Conservation (phyloP, 2,113 vertebrate species). For the Tricholaema leucomelas region DNA sequence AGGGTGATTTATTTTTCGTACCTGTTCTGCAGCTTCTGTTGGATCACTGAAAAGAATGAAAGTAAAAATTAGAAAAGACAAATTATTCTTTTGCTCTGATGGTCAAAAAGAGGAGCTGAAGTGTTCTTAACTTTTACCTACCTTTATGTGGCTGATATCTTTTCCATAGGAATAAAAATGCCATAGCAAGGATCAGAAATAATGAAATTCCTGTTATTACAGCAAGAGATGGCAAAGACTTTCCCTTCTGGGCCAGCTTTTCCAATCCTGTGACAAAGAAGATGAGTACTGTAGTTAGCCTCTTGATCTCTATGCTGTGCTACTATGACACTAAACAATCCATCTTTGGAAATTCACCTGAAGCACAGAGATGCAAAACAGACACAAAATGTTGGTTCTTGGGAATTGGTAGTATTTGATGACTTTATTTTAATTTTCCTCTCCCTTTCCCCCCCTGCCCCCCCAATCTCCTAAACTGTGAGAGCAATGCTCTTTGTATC, state of each 20-base stretch:
- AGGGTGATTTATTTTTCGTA: conserved; percentile 53
- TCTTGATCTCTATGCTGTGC: neutral
- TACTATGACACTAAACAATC: neutral
- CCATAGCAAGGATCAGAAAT: conserved; percentile 77
- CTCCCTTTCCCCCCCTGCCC: too few species aligned
- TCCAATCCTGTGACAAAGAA: conserved; percentile 74
- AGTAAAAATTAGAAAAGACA: neutral
- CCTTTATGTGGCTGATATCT: conserved; percentile 77
- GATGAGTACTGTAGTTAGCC: neutral
- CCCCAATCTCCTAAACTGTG: neutral
- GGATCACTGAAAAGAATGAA: conserved; percentile 71
- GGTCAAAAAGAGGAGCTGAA: neutral
- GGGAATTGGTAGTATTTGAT: neutral
- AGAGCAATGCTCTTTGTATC: neutral
- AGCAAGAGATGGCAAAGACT: conserved; percentile 77
- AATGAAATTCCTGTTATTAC: conserved; percentile 81
- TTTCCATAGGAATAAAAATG: conserved; percentile 78
- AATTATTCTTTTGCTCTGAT: neutral
- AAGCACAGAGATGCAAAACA: neutral
- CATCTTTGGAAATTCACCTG: neutral
- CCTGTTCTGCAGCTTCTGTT: conserved; percentile 73
- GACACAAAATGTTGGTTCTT: neutral
- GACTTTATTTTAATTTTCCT: neutral
- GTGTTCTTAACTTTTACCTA: conserved; percentile 40
- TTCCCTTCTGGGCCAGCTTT: conserved; percentile 75